A percentile compares a stretch with the other conserved stretches of the same genome.
Conservation (phyloP, 2,888 invertebrate genomes). For the Ellobium chinense region DNA sequence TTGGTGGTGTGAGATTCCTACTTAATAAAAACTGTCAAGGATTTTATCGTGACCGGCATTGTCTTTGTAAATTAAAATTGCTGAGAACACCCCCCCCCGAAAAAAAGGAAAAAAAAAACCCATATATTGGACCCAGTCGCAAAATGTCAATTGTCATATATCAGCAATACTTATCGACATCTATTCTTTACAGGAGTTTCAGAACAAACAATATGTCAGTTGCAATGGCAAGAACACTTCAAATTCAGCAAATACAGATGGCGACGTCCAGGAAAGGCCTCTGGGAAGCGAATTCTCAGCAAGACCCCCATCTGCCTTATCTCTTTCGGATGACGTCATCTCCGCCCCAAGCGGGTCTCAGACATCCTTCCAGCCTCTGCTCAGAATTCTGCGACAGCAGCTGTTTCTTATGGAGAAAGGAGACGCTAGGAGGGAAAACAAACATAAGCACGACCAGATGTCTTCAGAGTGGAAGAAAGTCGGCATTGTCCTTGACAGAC, state of each 20-base stretch:
- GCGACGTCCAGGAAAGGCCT: not conserved
- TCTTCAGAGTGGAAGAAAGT: conserved; percentile 66
- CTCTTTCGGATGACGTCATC: too few species aligned
- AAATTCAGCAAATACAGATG: not conserved
- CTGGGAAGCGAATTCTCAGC: not conserved
- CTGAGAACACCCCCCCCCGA: too few species aligned
- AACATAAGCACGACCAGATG: conserved; percentile 50
- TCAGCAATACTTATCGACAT: too few species aligned
- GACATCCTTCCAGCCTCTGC: not conserved
- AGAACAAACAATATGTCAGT: not conserved
- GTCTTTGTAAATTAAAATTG: too few species aligned
- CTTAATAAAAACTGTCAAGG: too few species aligned
- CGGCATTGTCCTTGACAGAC: conserved; percentile 70
- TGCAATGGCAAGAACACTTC: not conserved
- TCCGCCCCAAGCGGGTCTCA: not conserved
- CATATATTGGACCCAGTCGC: too few species aligned
- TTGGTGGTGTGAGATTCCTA: too few species aligned
- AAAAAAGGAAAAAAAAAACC: too few species aligned
- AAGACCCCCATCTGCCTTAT: not conserved
- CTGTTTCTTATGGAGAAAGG: conserved; percentile 54
- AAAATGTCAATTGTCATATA: too few species aligned
- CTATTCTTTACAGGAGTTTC: not conserved
- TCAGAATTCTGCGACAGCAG: conserved; percentile 53
- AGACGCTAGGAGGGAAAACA: conserved; percentile 49
- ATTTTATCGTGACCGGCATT: too few species aligned